Evolutionary conservation across 1,140 invertebrate species (phyloP).

Genomic region (Penaeus japonicus): DNA sequence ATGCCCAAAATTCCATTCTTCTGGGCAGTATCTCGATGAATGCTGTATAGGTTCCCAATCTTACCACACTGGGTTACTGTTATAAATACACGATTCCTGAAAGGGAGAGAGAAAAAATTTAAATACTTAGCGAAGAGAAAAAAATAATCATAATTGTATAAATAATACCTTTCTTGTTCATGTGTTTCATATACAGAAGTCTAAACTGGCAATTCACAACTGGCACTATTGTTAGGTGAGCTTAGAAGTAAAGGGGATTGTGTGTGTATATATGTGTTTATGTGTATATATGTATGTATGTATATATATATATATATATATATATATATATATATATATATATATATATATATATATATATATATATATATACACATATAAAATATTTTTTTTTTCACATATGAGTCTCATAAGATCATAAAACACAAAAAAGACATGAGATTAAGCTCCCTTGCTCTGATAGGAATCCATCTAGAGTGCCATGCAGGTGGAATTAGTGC

Average conservation of each 20-base stretch:
- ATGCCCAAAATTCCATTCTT: too few species aligned
- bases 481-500: too few species aligned
- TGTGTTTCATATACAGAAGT: too few species aligned
- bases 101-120: conserved; percentile 30
- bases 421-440: too few species aligned
- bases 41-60: neutral
- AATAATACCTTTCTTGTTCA: too few species aligned
- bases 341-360: conserved; percentile 22
- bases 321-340: conserved; percentile 22
- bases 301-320: conserved; percentile 17
- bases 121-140: too few species aligned
- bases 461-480: too few species aligned
- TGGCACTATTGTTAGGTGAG: too few species aligned
- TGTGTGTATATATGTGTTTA: neutral
- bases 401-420: too few species aligned
- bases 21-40: neutral
- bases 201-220: too few species aligned
- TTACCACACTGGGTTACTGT: neutral
- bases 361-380: conserved; percentile 17
- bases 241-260: neutral
- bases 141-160: too few species aligned
- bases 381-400: neutral
- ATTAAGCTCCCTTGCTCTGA: too few species aligned
- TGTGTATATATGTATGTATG: neutral
- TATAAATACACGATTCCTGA: neutral